Evolutionary conservation across 2,888 invertebrate species (phyloP), one percentile per base, ranked within the genome.

Genomic region (Acrocera orbiculus): DNA sequence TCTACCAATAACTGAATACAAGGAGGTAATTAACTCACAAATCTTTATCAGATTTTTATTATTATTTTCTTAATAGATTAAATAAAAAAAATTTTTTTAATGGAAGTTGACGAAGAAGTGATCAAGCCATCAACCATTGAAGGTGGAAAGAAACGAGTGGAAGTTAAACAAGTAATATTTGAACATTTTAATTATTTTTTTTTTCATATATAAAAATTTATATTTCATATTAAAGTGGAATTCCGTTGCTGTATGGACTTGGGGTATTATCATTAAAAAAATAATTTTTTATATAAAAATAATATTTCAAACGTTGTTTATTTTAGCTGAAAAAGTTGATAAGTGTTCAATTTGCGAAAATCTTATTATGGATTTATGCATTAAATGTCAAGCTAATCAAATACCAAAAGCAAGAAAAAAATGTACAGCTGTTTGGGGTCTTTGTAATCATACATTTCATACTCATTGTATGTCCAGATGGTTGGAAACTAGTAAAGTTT

Each of bases 261-360:
- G 93, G 92, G 90, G 90, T 87, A 69, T 15, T 22, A 9, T 16
- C n/a, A n/a, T n/a, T n/a, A n/a, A n/a, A n/a, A n/a, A n/a, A n/a
- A n/a, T n/a, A n/a, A n/a, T n/a, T n/a, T n/a, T n/a, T n/a, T n/a
- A n/a, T n/a, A n/a, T n/a, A n/a, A n/a, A n/a, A n/a, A n/a, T n/a
- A n/a, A n/a, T n/a, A n/a, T n/a, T n/a, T n/a, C n/a, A n/a, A n/a
- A n/a, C n/a, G n/a, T 20, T 25, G 41, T 34, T 11, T 27, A 22
- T 46, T 49, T 14, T 54, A 82, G 90, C 98, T 64, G 98, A 98
- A 63, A 95, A 96, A 32, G 96, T 98, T 10, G 98, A 98, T 59
- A 98, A 98, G 60, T 98, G 98, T 63, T 98, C 98, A 47, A 98
- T 98, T 61, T 98, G 98, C 58, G 77, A 98, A 35, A 98, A 98